These are phyloP conservation scores for Notodonta dromedarius DNA, from an alignment of 2,888 invertebrate species.

Conservation along the genomic window DNA sequence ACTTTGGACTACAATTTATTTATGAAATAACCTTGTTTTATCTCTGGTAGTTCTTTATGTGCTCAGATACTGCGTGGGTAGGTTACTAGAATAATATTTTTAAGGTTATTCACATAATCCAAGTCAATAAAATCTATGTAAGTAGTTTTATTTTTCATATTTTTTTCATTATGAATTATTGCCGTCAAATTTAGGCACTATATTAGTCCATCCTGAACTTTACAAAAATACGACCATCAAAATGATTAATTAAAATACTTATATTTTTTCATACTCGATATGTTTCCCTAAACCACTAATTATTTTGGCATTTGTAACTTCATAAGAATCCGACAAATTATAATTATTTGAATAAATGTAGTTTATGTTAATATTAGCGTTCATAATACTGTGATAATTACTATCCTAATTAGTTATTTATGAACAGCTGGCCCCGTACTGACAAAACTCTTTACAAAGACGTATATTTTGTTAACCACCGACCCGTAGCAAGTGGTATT, in stretches of 20 bases:
- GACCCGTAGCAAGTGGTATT: conserved; percentile 12
- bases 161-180: too few relatives aligned
- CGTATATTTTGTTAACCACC: conserved; percentile 32
- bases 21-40: background rate
- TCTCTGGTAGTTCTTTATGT: too few relatives aligned
- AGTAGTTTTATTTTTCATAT: too few relatives aligned
- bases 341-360: conserved; percentile 31
- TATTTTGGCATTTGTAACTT: conserved; percentile 14
- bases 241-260: background rate
- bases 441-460: conserved; percentile 33
- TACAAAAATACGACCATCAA: background rate
- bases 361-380: conserved; percentile 26
- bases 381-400: conserved; percentile 36
- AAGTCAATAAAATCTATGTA: too few relatives aligned
- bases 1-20: background rate
- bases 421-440: conserved; percentile 27
- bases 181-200: too few relatives aligned
- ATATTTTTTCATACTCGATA: too few relatives aligned
- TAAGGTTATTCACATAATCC: too few relatives aligned
- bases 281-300: conserved; percentile 8
- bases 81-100: too few relatives aligned
- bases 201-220: too few relatives aligned
- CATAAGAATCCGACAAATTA: conserved; percentile 22
- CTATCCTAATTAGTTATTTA: conserved; percentile 38
- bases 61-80: too few relatives aligned